These are phyloP conservation scores for Caenorhabditis sinica DNA, from an alignment of 2,888 invertebrate species.

Conservation along the genomic window DNA sequence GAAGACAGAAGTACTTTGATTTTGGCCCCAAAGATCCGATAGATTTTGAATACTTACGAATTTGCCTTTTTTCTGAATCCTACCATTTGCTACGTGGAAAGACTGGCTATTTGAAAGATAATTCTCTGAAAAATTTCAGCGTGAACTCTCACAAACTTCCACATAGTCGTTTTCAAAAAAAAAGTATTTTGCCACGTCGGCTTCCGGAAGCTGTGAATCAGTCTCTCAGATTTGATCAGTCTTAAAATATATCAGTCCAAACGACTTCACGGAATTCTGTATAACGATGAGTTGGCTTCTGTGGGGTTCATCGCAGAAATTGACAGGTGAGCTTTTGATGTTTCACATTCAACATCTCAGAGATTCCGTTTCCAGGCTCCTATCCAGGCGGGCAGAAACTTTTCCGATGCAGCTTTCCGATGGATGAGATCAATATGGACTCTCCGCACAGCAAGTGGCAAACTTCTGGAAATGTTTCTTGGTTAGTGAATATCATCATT, in stretches of 20 bases:
- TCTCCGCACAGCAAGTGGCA: background rate
- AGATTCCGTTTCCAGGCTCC: constrained; percentile 9
- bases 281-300: constrained; percentile 28
- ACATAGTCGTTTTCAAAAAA: too few species aligned
- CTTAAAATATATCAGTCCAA: too few species aligned
- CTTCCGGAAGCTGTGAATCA: too few species aligned
- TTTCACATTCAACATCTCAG: background rate
- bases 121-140: too few species aligned
- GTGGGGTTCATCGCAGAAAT: background rate
- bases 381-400: constrained; percentile 38
- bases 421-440: constrained; percentile 5
- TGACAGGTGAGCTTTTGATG: constrained; percentile 11
- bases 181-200: too few species aligned
- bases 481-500: background rate
- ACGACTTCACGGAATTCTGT: background rate
- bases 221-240: too few species aligned
- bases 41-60: too few species aligned
- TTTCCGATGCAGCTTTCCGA: constrained; percentile 24
- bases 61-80: background rate
- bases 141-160: too few species aligned
- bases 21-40: too few species aligned
- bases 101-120: too few species aligned
- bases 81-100: too few species aligned
- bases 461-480: constrained; percentile 35
- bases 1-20: too few species aligned